These are phyloP conservation scores for Sialis lutaria DNA, from an alignment of 2,888 invertebrate genomes.

Conservation along the genomic window DNA sequence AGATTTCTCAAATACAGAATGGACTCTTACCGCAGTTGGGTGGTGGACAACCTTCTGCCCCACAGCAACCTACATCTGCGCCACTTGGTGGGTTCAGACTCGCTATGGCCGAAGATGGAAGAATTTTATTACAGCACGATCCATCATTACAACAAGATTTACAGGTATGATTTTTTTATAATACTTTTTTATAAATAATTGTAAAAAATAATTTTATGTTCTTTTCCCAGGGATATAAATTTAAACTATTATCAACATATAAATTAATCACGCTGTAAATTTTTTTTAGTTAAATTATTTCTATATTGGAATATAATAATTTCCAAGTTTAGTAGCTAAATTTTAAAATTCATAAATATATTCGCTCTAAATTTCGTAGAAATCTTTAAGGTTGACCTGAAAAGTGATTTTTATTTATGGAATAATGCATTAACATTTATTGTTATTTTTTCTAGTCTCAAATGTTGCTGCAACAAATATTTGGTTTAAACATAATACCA, in stretches of 20 bases:
- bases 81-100: constrained; percentile 37
- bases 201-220: not conserved
- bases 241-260: not conserved
- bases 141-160: constrained; percentile 36
- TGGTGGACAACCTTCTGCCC: not conserved
- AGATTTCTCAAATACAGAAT: constrained; percentile 21
- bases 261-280: not conserved
- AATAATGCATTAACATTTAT: too few relatives aligned
- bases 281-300: too few relatives aligned
- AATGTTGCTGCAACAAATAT: constrained; percentile 24
- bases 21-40: not conserved
- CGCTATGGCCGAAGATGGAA: constrained; percentile 48
- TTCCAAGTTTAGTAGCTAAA: too few relatives aligned
- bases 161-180: constrained; percentile 13
- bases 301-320: too few relatives aligned
- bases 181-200: too few relatives aligned
- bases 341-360: too few relatives aligned
- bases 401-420: too few relatives aligned
- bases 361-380: too few relatives aligned
- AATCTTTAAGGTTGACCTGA: too few relatives aligned
- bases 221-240: not conserved
- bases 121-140: constrained; percentile 45
- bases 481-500: constrained; percentile 25
- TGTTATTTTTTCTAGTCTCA: constrained; percentile 19
- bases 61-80: not conserved